Evolutionary conservation across 2,113 vertebrate species (phyloP).

Genomic region (Lophius piscatorius): DNA sequence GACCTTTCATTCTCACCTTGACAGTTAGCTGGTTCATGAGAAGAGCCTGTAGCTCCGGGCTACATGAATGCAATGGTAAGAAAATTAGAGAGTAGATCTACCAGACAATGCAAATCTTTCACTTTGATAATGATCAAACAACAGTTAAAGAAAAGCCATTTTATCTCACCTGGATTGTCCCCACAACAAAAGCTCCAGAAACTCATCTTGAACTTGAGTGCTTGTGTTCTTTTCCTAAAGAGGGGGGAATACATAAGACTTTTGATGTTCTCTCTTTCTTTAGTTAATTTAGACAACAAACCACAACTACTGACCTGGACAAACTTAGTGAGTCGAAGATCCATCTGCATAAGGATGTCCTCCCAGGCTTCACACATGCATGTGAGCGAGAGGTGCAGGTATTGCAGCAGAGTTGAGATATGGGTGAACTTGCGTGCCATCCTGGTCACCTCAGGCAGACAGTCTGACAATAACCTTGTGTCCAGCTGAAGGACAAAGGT

Average conservation of each 20-base stretch:
- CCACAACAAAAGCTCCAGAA: slow-evolving; percentile 95
- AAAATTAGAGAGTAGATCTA: not conserved
- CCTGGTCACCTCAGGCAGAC: slow-evolving; percentile 93
- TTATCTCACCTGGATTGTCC: slow-evolving; percentile 91
- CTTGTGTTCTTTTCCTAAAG: slow-evolving; percentile 94
- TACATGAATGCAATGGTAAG: slow-evolving; percentile 55
- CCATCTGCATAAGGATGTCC: slow-evolving; percentile 98
- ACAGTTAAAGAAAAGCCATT: fast-evolving
- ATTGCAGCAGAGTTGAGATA: slow-evolving; percentile 96
- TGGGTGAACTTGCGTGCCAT: slow-evolving; percentile 99
- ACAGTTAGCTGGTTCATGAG: slow-evolving; percentile 98
- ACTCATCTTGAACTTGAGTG: slow-evolving; percentile 97
- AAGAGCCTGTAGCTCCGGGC: slow-evolving; percentile 93
- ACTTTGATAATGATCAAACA: not conserved
- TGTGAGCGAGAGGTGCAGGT: slow-evolving; percentile 92
- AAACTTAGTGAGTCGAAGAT: slow-evolving; percentile 95
- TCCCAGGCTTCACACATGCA: slow-evolving; percentile 99
- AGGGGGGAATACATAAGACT: not conserved
- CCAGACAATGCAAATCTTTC: slow-evolving; percentile 9
- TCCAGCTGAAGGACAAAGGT: slow-evolving; percentile 83
- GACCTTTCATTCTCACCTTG: slow-evolving; percentile 80
- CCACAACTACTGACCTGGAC: slow-evolving; percentile 85
- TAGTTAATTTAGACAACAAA: not conserved
- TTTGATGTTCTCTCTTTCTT: not conserved
- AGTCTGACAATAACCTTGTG: slow-evolving; percentile 91